Percentiles rank a stretch among this genome's conserved stretches.
phyloP scores from a whole-genome alignment of 2,797 vertebrate genomes.

The Lutjanus argentimaculatus region DNA sequence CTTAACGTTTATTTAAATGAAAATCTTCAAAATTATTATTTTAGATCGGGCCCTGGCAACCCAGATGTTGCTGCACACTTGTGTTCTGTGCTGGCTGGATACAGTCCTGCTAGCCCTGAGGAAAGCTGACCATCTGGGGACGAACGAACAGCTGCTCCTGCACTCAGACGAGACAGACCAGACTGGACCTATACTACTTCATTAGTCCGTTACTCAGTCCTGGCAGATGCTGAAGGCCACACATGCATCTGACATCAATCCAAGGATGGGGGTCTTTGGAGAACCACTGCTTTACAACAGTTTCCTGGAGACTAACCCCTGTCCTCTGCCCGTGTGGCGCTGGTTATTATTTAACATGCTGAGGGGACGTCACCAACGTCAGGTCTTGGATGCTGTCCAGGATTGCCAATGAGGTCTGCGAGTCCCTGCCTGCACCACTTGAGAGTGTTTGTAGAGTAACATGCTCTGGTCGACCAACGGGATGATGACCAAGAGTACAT shows the following conservation, averaged over 20 bases:
- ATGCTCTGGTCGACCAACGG: background rate
- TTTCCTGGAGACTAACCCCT: background rate
- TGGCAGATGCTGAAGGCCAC: background rate
- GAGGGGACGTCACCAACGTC: background rate
- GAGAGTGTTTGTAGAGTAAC: background rate
- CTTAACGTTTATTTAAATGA: too few species aligned
- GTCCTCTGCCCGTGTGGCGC: background rate
- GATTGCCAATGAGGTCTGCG: background rate
- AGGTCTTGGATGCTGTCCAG: background rate
- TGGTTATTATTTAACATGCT: background rate
- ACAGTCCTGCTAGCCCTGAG: background rate
- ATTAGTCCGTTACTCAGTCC: background rate
- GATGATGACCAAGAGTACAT: background rate
- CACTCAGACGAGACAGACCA: slow-evolving; percentile 8
- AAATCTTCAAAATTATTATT: too few species aligned
- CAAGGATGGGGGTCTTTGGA: background rate
- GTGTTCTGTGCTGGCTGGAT: background rate
- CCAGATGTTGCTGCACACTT: background rate
- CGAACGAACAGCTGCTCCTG: slow-evolving; percentile 10
- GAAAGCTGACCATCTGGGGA: slow-evolving; percentile 1
- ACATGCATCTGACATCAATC: background rate
- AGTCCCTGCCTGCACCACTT: background rate
- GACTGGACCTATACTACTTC: background rate
- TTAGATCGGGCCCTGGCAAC: background rate
- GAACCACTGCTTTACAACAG: background rate